A percentile compares a stretch with the other conserved stretches of the same genome.
Evolutionary conservation across 2,797 vertebrate species (phyloP).

Genomic region (Pogonophryne albipinna): DNA sequence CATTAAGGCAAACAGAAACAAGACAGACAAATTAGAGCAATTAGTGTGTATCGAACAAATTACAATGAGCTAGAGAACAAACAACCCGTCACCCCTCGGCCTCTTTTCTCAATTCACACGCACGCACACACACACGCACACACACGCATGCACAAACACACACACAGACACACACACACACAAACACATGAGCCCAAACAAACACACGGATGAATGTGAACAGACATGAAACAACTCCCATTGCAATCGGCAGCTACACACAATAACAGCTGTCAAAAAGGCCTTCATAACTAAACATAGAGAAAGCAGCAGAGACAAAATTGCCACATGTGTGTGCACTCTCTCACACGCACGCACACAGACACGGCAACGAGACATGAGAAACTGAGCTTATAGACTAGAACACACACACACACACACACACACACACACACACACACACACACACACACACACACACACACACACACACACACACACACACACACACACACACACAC

Average conservation of each 20-base stretch:
- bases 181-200: neutral
- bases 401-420: constrained; percentile 26
- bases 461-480: neutral
- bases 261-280: constrained; percentile 66
- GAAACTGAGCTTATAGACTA: constrained; percentile 55
- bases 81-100: constrained; percentile 76
- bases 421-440: constrained; percentile 43
- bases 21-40: constrained; percentile 85
- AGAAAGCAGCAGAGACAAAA: constrained; percentile 40
- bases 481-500: constrained; percentile 18
- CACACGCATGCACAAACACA: neutral
- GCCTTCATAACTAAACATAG: constrained; percentile 60
- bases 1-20: constrained; percentile 77
- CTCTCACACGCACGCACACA: constrained; percentile 4
- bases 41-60: constrained; percentile 84
- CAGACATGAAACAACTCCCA: constrained; percentile 62
- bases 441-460: constrained; percentile 37
- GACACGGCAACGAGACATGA: constrained; percentile 30
- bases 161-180: constrained; percentile 7
- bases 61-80: constrained; percentile 81
- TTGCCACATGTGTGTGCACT: constrained; percentile 4
- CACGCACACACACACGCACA: neutral
- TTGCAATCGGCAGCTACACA: constrained; percentile 49
- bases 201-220: constrained; percentile 31
- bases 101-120: constrained; percentile 62